Conservation (phyloP, 1,140 invertebrate genomes). For the Brachionus rubens region DNA sequence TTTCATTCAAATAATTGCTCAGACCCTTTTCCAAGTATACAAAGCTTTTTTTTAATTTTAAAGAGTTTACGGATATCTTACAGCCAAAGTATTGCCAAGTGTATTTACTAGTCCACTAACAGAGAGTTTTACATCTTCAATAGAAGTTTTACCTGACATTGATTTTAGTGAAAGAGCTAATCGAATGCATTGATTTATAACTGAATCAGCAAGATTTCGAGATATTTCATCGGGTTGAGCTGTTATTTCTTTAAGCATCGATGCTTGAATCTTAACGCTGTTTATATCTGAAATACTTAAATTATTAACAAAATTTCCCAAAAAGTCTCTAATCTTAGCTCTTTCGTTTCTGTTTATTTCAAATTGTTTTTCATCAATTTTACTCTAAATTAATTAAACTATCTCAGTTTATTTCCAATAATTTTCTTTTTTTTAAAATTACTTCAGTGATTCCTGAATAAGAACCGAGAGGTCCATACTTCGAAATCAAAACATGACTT, state of each 20-base stretch:
- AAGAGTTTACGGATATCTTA: background rate
- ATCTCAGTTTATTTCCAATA: too few species aligned
- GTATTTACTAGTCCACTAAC: background rate
- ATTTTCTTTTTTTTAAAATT: background rate
- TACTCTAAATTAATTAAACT: background rate
- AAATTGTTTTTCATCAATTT: slow-evolving; percentile 2
- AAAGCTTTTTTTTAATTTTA: background rate
- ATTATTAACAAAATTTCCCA: slow-evolving; percentile 3
- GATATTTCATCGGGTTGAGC: slow-evolving; percentile 27
- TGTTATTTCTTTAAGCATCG: background rate
- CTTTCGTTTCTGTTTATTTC: slow-evolving; percentile 36
- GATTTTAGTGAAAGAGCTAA: background rate
- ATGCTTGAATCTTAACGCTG: background rate
- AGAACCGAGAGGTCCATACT: background rate
- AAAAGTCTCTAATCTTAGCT: slow-evolving; percentile 11
- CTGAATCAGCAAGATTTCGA: slow-evolving; percentile 15
- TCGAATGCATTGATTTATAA: background rate
- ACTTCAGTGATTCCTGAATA: background rate
- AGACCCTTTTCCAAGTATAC: background rate
- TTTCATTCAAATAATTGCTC: slow-evolving; percentile 14
- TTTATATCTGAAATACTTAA: slow-evolving; percentile 36
- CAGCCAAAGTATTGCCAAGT: slow-evolving; percentile 6
- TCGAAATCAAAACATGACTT: background rate
- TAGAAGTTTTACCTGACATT: background rate
- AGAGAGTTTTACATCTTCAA: slow-evolving; percentile 3